Evolutionary conservation across 2,113 vertebrate species (phyloP), one percentile per base, ranked within the genome.

Genomic region (Centropus unirufus): DNA sequence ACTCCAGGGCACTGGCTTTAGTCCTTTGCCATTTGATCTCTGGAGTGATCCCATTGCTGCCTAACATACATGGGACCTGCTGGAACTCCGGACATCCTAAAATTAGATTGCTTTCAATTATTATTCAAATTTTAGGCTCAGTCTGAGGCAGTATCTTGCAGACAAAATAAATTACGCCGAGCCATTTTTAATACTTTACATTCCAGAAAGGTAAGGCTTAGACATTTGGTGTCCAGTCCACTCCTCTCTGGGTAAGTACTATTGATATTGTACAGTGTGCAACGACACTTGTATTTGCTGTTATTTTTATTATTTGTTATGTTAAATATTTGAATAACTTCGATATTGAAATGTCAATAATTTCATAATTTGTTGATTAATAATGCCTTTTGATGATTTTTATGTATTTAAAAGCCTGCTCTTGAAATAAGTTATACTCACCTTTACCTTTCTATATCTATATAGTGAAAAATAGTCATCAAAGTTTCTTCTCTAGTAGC

Each of bases 11-110:
- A 46, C 42, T 94, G n/a, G 13, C 57, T 87, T 95, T 95, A 36
- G 58, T 82, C 91, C 91, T 72, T 55, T 85, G 76, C 77, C 64
- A 91, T 90, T 82, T 85, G 81, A 77, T 93, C 70, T 91, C 36
- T 74, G 21, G 24, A 62, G 36, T 36, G 36, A 36, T 36, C 67
- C 34, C 36, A 16, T 58, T 76, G 54, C 29, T 90, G 32, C 76
- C 23, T 89, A 18, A 58, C 16, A 22, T 58, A 24, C 11, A 7
- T 46, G 42, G 39, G 5, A 78, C 34, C n/a, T 89, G 8, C 34
- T 46, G 54, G 55, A 73, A 66, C 27, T 70, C 64, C 88, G 39
- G n/a, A 42, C 16, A 17, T 86, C 13, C 18, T 75, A 75, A 90
- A 63, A 86, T 76, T 51, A 68, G 36, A 23, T 32, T 40, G 30